phyloP scores from a whole-genome alignment of 2,797 vertebrate genomes.

The Anguilla marmorata region DNA sequence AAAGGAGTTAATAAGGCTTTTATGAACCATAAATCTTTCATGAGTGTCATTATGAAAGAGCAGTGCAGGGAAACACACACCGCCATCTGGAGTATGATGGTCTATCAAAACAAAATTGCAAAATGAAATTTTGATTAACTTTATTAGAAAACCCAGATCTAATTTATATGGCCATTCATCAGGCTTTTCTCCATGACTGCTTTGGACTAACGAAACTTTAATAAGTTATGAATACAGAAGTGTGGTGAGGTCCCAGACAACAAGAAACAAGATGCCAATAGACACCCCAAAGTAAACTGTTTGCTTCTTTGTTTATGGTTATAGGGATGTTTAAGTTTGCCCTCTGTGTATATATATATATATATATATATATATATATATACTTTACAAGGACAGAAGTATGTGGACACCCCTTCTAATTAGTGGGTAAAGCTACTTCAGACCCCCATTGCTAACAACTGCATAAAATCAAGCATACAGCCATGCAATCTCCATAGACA shows the following conservation, averaged over 20 bases:
- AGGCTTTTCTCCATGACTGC: constrained; percentile 65
- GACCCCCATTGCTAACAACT: too few species aligned
- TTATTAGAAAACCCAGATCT: constrained; percentile 75
- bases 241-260: constrained; percentile 10
- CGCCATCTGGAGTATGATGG: constrained; percentile 79
- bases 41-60: constrained; percentile 75
- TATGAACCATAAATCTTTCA: constrained; percentile 80
- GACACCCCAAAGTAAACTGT: background rate
- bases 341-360: background rate
- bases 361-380: too few species aligned
- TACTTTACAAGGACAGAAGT: too few species aligned
- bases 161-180: constrained; percentile 75
- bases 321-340: constrained; percentile 46
- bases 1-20: constrained; percentile 72
- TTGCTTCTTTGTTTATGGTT: constrained; percentile 35
- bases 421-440: too few species aligned
- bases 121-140: constrained; percentile 85
- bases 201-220: constrained; percentile 63
- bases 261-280: background rate
- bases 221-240: constrained; percentile 58
- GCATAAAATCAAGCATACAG: too few species aligned
- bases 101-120: constrained; percentile 82
- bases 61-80: constrained; percentile 71
- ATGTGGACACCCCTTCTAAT: too few species aligned
- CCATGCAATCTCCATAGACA: too few species aligned